A percentile compares a stretch with the other conserved stretches of the same genome.
These are phyloP conservation scores for Platygyra sinensis DNA, from an alignment of 64 coral and sea anemone species.

Conservation along the genomic window DNA sequence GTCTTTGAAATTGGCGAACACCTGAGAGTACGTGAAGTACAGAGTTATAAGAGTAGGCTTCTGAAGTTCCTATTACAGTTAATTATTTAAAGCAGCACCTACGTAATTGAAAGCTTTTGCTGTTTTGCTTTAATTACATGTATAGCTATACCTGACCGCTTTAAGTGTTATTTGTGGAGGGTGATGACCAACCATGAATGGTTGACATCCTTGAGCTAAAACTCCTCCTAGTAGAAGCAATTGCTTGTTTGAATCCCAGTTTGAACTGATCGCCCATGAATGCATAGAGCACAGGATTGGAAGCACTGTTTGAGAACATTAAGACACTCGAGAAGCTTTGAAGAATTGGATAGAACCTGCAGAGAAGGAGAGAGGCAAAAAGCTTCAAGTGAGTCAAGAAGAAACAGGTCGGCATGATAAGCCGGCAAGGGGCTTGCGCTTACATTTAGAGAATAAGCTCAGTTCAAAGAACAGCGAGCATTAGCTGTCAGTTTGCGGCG, in stretches of 20 bases:
- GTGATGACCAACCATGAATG: constrained; percentile 5
- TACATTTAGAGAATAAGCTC: not conserved
- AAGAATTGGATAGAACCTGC: constrained; percentile 20
- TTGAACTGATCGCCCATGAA: constrained; percentile 85
- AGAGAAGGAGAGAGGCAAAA: not conserved
- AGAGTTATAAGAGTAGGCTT: too few species aligned
- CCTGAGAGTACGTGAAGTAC: too few species aligned
- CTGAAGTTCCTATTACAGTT: not conserved
- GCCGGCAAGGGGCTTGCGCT: not conserved
- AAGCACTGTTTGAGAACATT: constrained; percentile 83
- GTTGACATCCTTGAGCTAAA: constrained; percentile 15
- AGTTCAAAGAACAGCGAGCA: not conserved
- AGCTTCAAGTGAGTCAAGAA: not conserved
- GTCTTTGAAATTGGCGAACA: too few species aligned
- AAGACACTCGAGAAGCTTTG: constrained; percentile 26
- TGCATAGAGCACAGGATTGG: constrained; percentile 83
- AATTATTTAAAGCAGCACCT: not conserved
- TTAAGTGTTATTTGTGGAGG: not conserved
- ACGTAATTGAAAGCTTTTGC: not conserved
- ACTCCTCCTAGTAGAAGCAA: constrained; percentile 35
- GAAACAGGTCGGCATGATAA: not conserved
- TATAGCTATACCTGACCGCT: not conserved
- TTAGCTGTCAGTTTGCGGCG: not conserved
- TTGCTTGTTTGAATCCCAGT: constrained; percentile 65
- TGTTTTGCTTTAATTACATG: not conserved